Evolutionary conservation across 2,888 invertebrate genomes (phyloP).

Genomic region (Aleiodes leptofemur): DNA sequence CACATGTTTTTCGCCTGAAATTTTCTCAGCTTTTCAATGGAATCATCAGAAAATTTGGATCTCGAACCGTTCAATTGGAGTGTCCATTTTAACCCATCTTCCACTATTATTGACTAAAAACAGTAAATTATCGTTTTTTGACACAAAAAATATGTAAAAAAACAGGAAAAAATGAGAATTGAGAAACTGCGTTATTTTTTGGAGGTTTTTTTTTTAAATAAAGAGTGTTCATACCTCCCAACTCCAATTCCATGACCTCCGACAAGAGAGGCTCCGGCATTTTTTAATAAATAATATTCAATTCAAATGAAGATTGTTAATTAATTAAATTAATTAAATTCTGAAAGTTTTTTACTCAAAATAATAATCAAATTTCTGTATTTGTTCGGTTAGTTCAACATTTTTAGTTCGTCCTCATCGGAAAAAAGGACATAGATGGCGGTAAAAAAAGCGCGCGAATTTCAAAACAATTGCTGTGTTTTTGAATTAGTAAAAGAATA

Average conservation of each 20-base stretch:
- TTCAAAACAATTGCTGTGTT: slow-evolving; percentile 15
- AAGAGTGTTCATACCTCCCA: slow-evolving; percentile 57
- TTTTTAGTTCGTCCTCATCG: too few relatives aligned
- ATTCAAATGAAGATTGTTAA: not conserved
- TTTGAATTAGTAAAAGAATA: not conserved
- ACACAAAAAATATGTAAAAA: not conserved
- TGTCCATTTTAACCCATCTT: too few relatives aligned
- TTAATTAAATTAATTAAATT: not conserved
- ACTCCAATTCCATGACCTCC: slow-evolving; percentile 63
- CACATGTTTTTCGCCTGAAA: too few relatives aligned
- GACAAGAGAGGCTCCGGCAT: slow-evolving; percentile 68
- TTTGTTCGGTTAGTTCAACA: not conserved
- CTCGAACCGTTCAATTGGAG: too few relatives aligned
- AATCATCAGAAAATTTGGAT: too few relatives aligned
- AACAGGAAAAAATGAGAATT: not conserved
- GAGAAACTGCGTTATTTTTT: not conserved
- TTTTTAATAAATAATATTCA: slow-evolving; percentile 41
- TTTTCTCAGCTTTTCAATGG: too few relatives aligned
- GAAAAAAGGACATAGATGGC: too few relatives aligned
- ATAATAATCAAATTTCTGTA: too few relatives aligned
- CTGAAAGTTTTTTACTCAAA: not conserved
- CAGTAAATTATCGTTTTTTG: too few relatives aligned
- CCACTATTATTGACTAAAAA: too few relatives aligned
- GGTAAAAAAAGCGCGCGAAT: not conserved
- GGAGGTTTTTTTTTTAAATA: not conserved